Percentiles rank a stretch among this genome's conserved stretches.
These are phyloP conservation scores for Syngnathus scovelli DNA, from an alignment of 2,113 vertebrate genomes.

Conservation along the genomic window DNA sequence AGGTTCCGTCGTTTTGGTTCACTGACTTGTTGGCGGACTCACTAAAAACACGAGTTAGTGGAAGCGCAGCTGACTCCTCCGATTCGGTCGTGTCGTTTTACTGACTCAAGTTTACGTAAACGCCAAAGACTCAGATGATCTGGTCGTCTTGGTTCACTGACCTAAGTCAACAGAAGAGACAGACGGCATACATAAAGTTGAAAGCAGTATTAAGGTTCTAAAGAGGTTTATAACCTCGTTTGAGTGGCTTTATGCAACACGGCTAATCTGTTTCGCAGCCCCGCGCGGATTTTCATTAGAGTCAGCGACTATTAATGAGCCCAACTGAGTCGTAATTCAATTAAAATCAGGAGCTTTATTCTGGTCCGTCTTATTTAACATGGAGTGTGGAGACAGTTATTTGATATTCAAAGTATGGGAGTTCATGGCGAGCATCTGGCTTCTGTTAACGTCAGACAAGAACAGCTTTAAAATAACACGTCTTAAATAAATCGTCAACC, in stretches of 20 bases:
- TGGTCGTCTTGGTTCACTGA: neutral
- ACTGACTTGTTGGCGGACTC: neutral
- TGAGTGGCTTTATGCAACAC: conserved; percentile 2
- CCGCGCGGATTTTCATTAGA: neutral
- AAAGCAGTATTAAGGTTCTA: neutral
- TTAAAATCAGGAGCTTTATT: neutral
- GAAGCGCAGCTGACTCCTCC: neutral
- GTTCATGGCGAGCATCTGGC: neutral
- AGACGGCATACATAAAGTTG: neutral
- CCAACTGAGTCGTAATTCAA: neutral
- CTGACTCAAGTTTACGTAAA: neutral
- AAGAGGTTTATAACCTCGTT: neutral
- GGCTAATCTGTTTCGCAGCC: neutral
- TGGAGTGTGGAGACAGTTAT: neutral
- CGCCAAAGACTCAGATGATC: neutral
- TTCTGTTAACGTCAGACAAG: neutral
- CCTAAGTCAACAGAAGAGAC: neutral
- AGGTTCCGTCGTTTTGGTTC: neutral
- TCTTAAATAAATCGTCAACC: neutral
- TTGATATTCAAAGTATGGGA: neutral
- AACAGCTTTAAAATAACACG: neutral
- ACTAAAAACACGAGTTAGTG: neutral
- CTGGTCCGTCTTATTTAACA: conserved; percentile 1
- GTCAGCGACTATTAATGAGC: neutral
- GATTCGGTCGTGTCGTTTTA: neutral